These are phyloP conservation scores for Istiophorus platypterus DNA, from an alignment of 2,113 vertebrate genomes.

Conservation along the genomic window DNA sequence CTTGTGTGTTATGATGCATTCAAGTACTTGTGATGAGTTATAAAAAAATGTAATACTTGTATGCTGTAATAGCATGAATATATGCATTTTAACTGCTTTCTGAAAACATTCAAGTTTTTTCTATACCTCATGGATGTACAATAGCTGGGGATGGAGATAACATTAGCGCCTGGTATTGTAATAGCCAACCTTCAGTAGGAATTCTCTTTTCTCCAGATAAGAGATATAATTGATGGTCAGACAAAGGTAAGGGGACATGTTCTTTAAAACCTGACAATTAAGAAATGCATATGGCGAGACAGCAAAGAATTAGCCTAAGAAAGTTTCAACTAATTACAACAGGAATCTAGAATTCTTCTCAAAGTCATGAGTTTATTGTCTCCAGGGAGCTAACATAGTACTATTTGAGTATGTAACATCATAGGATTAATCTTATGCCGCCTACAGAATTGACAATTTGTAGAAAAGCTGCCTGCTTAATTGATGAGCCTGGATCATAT, in stretches of 20 bases:
- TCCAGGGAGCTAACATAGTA: fast-evolving
- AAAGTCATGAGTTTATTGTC: neutral
- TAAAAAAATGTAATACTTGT: no score
- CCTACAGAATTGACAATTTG: neutral
- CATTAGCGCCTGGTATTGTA: conserved; percentile 21
- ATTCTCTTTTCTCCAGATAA: neutral
- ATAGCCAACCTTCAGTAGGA: conserved; percentile 10
- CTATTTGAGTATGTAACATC: neutral
- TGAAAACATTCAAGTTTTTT: no score
- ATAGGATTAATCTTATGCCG: neutral
- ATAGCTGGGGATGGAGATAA: neutral
- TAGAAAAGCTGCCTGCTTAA: neutral
- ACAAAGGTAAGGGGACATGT: neutral
- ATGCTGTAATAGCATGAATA: no score
- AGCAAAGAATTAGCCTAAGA: neutral
- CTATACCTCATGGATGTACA: neutral
- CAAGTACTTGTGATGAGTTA: no score
- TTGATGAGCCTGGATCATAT: neutral
- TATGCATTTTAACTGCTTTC: no score
- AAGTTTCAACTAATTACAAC: neutral
- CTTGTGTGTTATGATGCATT: no score
- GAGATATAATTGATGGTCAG: neutral
- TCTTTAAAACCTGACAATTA: neutral
- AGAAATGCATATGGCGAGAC: neutral
- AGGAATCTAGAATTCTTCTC: no score